Percentiles rank a stretch among this genome's conserved stretches.
phyloP scores from a whole-genome alignment of 2,797 vertebrate species.

The Sebastes iracundus region DNA sequence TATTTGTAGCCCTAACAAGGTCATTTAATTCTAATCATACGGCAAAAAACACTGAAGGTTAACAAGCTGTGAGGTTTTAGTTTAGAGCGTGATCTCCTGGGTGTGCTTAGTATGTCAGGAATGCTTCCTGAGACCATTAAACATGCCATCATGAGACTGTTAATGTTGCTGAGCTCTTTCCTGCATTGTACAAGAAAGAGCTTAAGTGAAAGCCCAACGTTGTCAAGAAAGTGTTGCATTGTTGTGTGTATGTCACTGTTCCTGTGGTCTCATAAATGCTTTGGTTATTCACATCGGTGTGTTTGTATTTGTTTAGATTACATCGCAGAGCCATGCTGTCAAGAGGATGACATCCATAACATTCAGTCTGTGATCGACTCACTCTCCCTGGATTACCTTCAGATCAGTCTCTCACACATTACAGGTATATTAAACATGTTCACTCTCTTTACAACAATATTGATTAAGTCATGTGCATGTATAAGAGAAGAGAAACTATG shows the following conservation, averaged over 20 bases:
- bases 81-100: neutral
- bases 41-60: neutral
- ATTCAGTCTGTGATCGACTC: conserved; percentile 96
- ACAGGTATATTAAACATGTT: conserved; percentile 82
- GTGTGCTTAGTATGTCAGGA: conserved; percentile 41
- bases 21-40: neutral
- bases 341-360: conserved; percentile 94
- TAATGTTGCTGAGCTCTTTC: neutral
- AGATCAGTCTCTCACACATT: conserved; percentile 97
- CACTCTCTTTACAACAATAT: neutral
- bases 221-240: neutral
- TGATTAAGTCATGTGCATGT: neutral
- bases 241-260: neutral
- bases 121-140: conserved; percentile 31
- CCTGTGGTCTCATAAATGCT: neutral
- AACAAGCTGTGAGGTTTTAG: neutral
- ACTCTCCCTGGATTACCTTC: conserved; percentile 95
- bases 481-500: neutral
- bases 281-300: neutral
- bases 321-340: conserved; percentile 83
- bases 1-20: neutral
- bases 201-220: neutral
- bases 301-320: conserved; percentile 82
- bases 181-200: neutral
- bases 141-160: conserved; percentile 25